Percentiles rank a stretch among this genome's conserved stretches.
Evolutionary conservation across 2,797 vertebrate species (phyloP).

Genomic region (Thamnophis elegans): DNA sequence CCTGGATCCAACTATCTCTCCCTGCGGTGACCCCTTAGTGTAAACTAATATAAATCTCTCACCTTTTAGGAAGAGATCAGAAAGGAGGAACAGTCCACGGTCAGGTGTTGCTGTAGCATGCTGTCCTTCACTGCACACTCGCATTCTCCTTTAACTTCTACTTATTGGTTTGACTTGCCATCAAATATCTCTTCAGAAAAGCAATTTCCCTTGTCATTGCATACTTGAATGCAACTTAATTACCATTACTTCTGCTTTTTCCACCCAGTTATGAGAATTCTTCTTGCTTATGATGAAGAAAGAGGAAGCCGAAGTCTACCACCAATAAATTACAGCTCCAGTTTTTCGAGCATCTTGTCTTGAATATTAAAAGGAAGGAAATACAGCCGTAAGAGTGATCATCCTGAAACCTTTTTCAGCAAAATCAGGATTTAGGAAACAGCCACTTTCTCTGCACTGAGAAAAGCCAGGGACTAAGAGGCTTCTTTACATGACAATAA

Average conservation of each 20-base stretch:
- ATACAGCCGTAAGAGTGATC: background rate
- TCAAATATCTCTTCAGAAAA: background rate
- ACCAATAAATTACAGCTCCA: background rate
- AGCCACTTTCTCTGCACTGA: background rate
- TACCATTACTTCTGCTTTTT: conserved; percentile 5
- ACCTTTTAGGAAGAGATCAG: background rate
- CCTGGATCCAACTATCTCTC: background rate
- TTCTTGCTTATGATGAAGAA: background rate
- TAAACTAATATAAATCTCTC: background rate
- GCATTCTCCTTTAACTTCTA: background rate
- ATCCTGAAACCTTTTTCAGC: too few relatives aligned
- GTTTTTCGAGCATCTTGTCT: background rate
- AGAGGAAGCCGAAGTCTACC: background rate
- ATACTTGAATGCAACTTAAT: background rate
- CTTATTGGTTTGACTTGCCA: background rate
- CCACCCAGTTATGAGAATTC: background rate
- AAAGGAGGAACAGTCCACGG: background rate
- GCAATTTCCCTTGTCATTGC: background rate
- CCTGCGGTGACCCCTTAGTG: too few relatives aligned
- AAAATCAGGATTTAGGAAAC: background rate
- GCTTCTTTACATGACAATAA: background rate
- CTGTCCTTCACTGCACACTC: background rate
- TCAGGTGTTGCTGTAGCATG: background rate
- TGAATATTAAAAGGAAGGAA: too few relatives aligned
- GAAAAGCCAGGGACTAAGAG: background rate